Conservation (phyloP, 2,888 invertebrate genomes). For the Eupithecia insigniata region DNA sequence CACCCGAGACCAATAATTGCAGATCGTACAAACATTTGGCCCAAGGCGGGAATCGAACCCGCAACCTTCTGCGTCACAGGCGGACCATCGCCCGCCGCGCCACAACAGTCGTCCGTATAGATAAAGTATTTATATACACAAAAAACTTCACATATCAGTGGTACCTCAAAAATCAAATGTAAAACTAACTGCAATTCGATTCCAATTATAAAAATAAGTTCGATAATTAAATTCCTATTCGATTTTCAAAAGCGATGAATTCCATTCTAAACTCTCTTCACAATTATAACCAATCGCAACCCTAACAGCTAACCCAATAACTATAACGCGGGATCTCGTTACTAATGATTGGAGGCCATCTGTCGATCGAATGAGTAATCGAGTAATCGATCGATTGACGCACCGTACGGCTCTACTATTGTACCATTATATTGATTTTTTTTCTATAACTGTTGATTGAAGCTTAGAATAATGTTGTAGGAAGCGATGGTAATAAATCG, state of each 20-base stretch:
- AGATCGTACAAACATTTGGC: too few relatives aligned
- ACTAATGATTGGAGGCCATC: conserved; percentile 68
- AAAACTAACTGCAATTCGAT: background rate
- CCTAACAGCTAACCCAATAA: conserved; percentile 33
- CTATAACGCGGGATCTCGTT: conserved; percentile 44
- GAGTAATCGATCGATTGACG: conserved; percentile 57
- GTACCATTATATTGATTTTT: conserved; percentile 34
- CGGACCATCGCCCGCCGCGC: too few relatives aligned
- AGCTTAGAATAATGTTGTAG: conserved; percentile 4
- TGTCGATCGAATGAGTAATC: conserved; percentile 63
- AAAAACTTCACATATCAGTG: background rate
- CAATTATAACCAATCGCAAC: conserved; percentile 15
- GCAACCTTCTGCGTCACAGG: too few relatives aligned
- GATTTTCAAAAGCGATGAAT: conserved; percentile 14
- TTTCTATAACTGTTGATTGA: conserved; percentile 31
- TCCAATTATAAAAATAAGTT: background rate
- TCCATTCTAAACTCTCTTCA: conserved; percentile 11
- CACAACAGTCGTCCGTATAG: too few relatives aligned
- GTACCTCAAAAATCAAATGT: background rate
- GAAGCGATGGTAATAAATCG: too few relatives aligned
- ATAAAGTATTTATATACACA: too few relatives aligned
- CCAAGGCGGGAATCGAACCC: too few relatives aligned
- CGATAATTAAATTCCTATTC: conserved; percentile 6
- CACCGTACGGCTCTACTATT: conserved; percentile 44
- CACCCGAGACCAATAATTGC: too few relatives aligned